Evolutionary conservation across 2,113 vertebrate genomes (phyloP), one percentile per base, ranked within the genome.

Genomic region (Lipophrys pholis): DNA sequence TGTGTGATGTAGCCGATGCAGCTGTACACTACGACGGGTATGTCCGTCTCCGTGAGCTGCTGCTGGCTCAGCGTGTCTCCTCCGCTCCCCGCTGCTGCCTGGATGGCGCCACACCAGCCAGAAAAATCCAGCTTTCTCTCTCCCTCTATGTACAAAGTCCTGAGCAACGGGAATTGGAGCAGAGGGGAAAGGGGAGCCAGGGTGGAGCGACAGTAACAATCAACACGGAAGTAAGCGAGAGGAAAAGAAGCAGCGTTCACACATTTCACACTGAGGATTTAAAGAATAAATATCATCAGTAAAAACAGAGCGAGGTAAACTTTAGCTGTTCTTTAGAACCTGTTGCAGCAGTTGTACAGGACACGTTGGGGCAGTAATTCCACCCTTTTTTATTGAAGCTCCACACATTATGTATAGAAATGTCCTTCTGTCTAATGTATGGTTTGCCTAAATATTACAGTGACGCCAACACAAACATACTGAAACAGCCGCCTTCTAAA

Each of bases 1-100:
- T 96, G 95, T 0, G 96, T 97, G 94, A 98, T 96, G 87, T 97
- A 97, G 81, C 91, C 92, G 5, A 99, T 94, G 76, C 96, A 98
- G 66, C 96, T 95, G 42, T 96, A 95, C 49, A 99, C 96, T 3
- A 98, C 94, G 77, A 98, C 88, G 0, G 97, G 97, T 6, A 97
- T 95, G 0, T 99, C 95, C 0, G 91, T 92, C 41, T 98, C 95
- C 0, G 95, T 98, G 38, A 99, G 94, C 92, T 99, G 97, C 91
- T 99, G 97, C 78, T 96, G 94, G 0, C 94, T 94, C 84, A 99
- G 83, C 0, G 94, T 96, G 92, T 96, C 95, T 8, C 97, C 97
- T 0, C 94, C 91, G 59, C 96, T 95, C 46, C 95, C 91, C 0
- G 96, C 95, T 0, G 97, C 97, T 54, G 89, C 93, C 92, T 96